These are phyloP conservation scores for Oasisia sp. DNA, from an alignment of 2,888 invertebrate genomes.

Conservation along the genomic window DNA sequence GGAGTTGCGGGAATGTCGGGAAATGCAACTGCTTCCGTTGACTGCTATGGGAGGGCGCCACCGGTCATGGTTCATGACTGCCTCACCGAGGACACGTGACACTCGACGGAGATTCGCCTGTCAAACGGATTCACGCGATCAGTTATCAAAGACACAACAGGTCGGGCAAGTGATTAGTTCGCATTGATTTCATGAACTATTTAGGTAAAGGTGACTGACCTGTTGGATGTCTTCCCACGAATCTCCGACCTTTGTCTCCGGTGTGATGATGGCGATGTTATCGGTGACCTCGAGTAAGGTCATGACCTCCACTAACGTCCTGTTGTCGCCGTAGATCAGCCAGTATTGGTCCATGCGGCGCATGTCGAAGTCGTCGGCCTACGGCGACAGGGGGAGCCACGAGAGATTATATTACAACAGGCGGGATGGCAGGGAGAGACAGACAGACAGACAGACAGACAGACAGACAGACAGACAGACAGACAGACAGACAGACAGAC, in stretches of 20 bases:
- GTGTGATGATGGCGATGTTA: background rate
- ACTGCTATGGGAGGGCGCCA: background rate
- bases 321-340: conserved; percentile 1
- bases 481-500: no score
- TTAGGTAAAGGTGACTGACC: background rate
- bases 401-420: background rate
- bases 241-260: background rate
- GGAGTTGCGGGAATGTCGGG: background rate
- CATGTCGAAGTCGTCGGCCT: background rate
- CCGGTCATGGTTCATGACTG: background rate
- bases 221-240: background rate
- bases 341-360: background rate
- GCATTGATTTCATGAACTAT: background rate
- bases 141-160: background rate
- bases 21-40: background rate
- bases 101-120: background rate
- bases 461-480: no score
- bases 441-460: no score
- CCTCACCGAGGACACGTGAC: background rate
- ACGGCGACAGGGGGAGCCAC: background rate
- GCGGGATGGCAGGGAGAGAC: no score
- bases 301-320: background rate
- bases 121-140: background rate
- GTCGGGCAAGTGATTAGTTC: background rate
- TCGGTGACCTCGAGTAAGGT: background rate